These are phyloP conservation scores for Adela reaumurella DNA, from an alignment of 2,888 invertebrate genomes.

Conservation along the genomic window DNA sequence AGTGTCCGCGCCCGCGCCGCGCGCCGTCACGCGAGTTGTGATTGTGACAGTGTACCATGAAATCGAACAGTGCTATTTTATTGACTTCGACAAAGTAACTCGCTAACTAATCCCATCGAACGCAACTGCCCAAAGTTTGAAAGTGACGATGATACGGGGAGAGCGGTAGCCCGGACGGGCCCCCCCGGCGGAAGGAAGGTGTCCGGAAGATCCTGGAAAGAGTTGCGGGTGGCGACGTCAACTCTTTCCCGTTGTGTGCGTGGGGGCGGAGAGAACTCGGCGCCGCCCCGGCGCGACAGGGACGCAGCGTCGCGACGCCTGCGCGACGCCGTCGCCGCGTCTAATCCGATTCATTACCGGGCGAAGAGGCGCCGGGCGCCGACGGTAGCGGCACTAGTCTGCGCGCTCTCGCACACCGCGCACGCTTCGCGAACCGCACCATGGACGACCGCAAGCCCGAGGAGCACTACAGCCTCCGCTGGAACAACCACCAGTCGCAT, in stretches of 20 bases:
- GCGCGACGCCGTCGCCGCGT: slow-evolving; percentile 25
- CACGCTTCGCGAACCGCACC: slow-evolving; percentile 18
- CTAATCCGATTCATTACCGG: slow-evolving; percentile 60
- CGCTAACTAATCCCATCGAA: no score
- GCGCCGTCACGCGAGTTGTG: neutral
- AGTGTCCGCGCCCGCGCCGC: neutral
- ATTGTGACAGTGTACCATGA: neutral
- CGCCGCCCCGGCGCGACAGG: slow-evolving; percentile 1
- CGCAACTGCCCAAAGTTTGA: no score
- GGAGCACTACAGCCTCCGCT: slow-evolving; percentile 87
- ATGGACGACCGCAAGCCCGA: slow-evolving; percentile 31
- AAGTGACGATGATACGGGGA: no score
- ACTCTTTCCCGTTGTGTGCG: slow-evolving; percentile 11
- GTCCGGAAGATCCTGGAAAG: slow-evolving; percentile 6
- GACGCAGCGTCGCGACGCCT: slow-evolving; percentile 21
- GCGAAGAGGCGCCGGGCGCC: slow-evolving; percentile 43
- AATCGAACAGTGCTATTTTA: neutral
- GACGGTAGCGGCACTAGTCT: slow-evolving; percentile 8
- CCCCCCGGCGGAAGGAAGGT: slow-evolving; percentile 5
- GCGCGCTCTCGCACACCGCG: slow-evolving; percentile 15
- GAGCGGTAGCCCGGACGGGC: no score
- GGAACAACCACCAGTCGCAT: slow-evolving; percentile 92
- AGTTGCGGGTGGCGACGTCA: slow-evolving; percentile 7
- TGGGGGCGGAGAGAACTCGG: slow-evolving; percentile 4
- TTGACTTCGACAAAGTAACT: no score